Conservation (phyloP, 2,113 vertebrate species). For the Pterocles burchelli region DNA sequence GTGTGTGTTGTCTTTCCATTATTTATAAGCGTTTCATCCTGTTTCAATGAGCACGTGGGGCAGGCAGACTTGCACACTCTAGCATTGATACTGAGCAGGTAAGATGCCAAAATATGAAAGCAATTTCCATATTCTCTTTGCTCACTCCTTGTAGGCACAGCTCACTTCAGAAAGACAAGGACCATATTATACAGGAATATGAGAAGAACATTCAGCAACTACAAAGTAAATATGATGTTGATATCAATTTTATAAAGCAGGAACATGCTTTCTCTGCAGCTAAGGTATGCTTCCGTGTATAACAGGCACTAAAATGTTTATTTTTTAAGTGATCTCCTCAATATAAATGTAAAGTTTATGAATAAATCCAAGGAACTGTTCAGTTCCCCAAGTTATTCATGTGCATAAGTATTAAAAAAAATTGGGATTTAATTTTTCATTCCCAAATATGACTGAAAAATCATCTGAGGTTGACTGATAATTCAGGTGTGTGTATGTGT, state of each 20-base stretch:
- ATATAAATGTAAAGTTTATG: neutral
- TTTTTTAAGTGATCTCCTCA: neutral
- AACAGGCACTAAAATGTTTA: neutral
- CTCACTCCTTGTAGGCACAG: conserved; percentile 70
- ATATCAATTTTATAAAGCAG: conserved; percentile 82
- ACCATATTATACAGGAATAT: conserved; percentile 73
- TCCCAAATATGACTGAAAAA: neutral
- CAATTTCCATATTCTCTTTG: conserved; percentile 5
- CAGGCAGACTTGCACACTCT: neutral
- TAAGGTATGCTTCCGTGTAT: conserved; percentile 77
- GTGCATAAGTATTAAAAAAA: neutral
- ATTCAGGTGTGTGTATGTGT: neutral
- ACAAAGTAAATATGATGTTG: conserved; percentile 79
- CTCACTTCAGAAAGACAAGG: conserved; percentile 83
- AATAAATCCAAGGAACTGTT: neutral
- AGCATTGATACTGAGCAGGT: neutral
- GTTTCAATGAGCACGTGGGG: neutral
- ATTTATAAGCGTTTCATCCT: neutral
- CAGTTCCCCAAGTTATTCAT: neutral
- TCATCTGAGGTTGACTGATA: neutral
- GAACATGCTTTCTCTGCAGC: conserved; percentile 83
- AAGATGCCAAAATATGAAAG: neutral
- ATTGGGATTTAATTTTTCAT: neutral
- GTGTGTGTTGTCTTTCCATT: neutral
- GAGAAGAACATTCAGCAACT: conserved; percentile 79